Evolutionary conservation across 1,140 invertebrate species (phyloP).

Genomic region (Oncopodura yosiiana): DNA sequence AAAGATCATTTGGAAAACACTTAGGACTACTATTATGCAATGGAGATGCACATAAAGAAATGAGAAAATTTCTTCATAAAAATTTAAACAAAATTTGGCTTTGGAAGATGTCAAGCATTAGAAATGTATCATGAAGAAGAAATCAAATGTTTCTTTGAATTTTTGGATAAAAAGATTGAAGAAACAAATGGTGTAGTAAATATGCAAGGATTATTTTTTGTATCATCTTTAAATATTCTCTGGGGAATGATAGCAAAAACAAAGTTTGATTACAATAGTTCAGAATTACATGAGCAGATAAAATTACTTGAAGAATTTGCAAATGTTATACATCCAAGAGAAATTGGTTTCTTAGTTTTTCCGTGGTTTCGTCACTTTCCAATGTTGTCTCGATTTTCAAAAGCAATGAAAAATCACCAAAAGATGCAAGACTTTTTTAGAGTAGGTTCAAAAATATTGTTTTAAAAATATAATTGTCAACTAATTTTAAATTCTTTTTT

Average conservation of each 20-base stretch:
- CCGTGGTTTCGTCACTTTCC: constrained; percentile 22
- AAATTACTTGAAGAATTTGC: constrained; percentile 16
- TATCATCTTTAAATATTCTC: constrained; percentile 31
- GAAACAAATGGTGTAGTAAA: constrained; percentile 2
- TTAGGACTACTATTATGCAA: constrained; percentile 58
- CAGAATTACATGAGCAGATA: constrained; percentile 4
- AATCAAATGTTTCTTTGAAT: constrained; percentile 18
- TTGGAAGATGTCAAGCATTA: constrained; percentile 12
- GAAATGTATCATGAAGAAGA: constrained; percentile 24
- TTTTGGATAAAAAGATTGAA: constrained; percentile 4
- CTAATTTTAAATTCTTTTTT: neutral
- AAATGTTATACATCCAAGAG: constrained; percentile 14
- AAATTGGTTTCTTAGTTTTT: constrained; percentile 14
- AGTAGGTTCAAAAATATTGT: neutral
- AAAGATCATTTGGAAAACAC: constrained; percentile 19
- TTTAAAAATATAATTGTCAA: neutral
- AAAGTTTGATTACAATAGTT: constrained; percentile 38
- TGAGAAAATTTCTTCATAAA: constrained; percentile 57
- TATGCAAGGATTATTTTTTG: constrained; percentile 18
- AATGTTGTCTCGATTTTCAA: neutral
- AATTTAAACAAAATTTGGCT: constrained; percentile 18
- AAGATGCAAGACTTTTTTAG: constrained; percentile 17
- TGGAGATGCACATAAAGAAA: constrained; percentile 69
- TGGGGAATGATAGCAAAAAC: constrained; percentile 41
- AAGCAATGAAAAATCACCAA: constrained; percentile 5